Evolutionary conservation across 1,140 invertebrate genomes (phyloP).

Genomic region (Lineus longissimus): DNA sequence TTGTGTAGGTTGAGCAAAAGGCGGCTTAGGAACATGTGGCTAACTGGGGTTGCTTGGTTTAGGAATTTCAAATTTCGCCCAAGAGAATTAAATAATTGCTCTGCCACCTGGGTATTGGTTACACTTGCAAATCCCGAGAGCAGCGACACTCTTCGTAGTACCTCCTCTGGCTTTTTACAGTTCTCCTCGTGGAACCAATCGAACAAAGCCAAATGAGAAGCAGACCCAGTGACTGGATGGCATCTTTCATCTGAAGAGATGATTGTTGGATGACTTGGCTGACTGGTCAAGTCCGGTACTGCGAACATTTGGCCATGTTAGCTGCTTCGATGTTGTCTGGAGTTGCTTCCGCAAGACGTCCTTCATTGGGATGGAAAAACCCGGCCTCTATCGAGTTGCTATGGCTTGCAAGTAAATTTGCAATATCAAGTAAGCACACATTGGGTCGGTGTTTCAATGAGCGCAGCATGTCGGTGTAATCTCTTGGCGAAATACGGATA

Average conservation of each 20-base stretch:
- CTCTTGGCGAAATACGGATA: too few relatives aligned
- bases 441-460: conserved; percentile 3
- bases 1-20: too few relatives aligned
- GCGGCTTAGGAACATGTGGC: neutral
- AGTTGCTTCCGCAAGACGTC: neutral
- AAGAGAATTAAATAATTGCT: neutral
- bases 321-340: neutral
- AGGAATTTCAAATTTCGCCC: neutral
- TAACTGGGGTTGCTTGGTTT: neutral
- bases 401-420: neutral
- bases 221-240: neutral
- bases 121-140: neutral
- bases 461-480: neutral
- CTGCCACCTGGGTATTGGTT: neutral
- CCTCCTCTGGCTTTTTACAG: neutral
- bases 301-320: neutral
- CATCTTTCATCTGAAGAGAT: neutral
- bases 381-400: neutral
- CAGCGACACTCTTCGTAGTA: neutral
- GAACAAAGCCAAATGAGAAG: neutral
- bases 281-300: neutral
- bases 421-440: neutral
- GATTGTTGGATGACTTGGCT: neutral
- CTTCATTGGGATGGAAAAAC: neutral
- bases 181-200: conserved; percentile 3